Evolutionary conservation across 2,797 vertebrate genomes (phyloP).

Genomic region (Lacerta bilineata): DNA sequence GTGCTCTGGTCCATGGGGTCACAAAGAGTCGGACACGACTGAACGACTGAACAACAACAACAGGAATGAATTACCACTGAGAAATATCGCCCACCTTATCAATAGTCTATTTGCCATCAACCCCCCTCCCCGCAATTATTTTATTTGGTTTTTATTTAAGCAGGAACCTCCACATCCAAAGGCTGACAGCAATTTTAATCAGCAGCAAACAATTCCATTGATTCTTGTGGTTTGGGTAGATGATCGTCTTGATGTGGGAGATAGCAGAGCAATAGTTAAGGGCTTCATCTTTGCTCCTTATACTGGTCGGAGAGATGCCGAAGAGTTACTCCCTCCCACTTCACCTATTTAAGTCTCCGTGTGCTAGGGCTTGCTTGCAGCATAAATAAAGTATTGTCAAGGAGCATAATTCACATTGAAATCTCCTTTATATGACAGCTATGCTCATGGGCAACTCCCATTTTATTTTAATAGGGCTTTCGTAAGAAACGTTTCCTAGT

Average conservation of each 20-base stretch:
- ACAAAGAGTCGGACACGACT: no score
- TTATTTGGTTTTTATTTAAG: background rate
- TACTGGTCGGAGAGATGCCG: background rate
- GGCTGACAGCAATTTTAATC: background rate
- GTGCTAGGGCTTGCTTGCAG: background rate
- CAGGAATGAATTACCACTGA: constrained; percentile 1
- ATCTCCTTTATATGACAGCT: constrained; percentile 9
- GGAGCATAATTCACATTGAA: background rate
- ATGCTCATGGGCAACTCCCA: background rate
- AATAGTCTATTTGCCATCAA: background rate
- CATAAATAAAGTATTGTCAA: background rate
- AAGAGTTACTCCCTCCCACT: background rate
- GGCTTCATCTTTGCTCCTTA: background rate
- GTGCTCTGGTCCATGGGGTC: no score
- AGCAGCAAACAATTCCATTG: background rate
- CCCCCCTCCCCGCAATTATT: background rate
- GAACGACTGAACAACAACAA: no score
- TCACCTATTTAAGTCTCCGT: background rate
- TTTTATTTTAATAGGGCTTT: background rate
- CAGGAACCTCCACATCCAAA: background rate
- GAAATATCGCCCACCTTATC: background rate
- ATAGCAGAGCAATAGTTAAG: background rate
- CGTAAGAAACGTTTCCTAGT: background rate
- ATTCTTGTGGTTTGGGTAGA: background rate
- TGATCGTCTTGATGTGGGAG: background rate